Evolutionary conservation across 2,888 invertebrate genomes (phyloP).

Genomic region (Standfussiana lucernea): DNA sequence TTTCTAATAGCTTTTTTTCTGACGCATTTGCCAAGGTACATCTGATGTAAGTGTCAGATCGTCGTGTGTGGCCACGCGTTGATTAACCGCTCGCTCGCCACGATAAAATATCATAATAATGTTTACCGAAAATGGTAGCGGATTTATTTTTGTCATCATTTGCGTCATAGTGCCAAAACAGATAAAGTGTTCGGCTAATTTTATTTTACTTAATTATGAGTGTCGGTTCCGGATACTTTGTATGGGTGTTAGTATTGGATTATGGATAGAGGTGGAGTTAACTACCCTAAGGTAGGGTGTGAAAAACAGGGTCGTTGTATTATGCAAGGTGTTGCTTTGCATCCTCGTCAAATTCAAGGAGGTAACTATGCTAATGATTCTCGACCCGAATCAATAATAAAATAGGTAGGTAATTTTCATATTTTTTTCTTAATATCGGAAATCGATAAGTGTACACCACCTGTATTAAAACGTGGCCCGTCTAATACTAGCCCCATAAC

Average conservation of each 20-base stretch:
- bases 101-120: conserved; percentile 68
- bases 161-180: conserved; percentile 83
- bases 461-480: too few relatives aligned
- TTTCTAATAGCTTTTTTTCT: conserved; percentile 7
- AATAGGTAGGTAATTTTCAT: too few relatives aligned
- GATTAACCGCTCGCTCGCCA: conserved; percentile 61
- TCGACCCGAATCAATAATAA: too few relatives aligned
- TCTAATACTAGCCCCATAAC: too few relatives aligned
- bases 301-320: conserved; percentile 43
- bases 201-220: conserved; percentile 48
- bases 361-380: too few relatives aligned
- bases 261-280: conserved; percentile 29
- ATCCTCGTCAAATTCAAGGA: too few relatives aligned
- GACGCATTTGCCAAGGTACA: conserved; percentile 23
- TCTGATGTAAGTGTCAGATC: conserved; percentile 35
- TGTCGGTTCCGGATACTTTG: conserved; percentile 27
- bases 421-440: too few relatives aligned
- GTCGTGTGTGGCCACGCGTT: conserved; percentile 77
- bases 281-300: conserved; percentile 7
- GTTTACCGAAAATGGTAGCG: conserved; percentile 72
- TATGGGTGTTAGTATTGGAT: conserved; percentile 22
- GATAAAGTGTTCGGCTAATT: conserved; percentile 59
- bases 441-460: too few relatives aligned
- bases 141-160: conserved; percentile 72
- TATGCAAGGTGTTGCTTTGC: too few relatives aligned